phyloP scores from a whole-genome alignment of 1,140 invertebrate genomes.

The Epicauta chinensis region DNA sequence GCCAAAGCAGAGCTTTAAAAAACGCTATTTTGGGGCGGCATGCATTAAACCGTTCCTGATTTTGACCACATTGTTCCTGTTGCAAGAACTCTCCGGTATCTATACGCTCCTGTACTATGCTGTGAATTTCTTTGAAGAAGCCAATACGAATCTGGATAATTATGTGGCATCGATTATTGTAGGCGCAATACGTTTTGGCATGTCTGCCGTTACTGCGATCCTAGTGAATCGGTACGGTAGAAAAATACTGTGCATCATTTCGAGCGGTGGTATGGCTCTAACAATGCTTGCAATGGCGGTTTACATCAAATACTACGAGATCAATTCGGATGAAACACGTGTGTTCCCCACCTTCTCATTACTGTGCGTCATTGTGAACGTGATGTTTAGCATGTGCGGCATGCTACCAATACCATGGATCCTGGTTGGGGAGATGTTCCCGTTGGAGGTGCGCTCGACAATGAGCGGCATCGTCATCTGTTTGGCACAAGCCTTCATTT shows the following conservation, averaged over 20 bases:
- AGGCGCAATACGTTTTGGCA: slow-evolving; percentile 59
- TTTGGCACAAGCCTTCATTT: slow-evolving; percentile 63
- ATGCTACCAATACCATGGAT: slow-evolving; percentile 69
- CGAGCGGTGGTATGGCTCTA: slow-evolving; percentile 56
- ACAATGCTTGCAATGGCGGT: slow-evolving; percentile 53
- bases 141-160: slow-evolving; percentile 59
- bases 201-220: slow-evolving; percentile 59
- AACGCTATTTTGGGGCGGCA: slow-evolving; percentile 35
- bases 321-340: slow-evolving; percentile 39
- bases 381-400: slow-evolving; percentile 66
- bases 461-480: slow-evolving; percentile 63
- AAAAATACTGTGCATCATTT: slow-evolving; percentile 58
- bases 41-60: slow-evolving; percentile 60
- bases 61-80: slow-evolving; percentile 56
- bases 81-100: slow-evolving; percentile 66
- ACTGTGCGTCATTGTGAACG: slow-evolving; percentile 58
- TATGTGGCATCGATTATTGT: slow-evolving; percentile 68
- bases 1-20: neutral
- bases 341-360: slow-evolving; percentile 53
- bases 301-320: slow-evolving; percentile 45
- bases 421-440: slow-evolving; percentile 69
- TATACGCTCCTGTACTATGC: slow-evolving; percentile 74
- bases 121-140: slow-evolving; percentile 60
- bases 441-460: slow-evolving; percentile 57
- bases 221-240: slow-evolving; percentile 65